These are phyloP conservation scores for Ganaspis sp. DNA, from an alignment of 1,140 invertebrate species.

Conservation along the genomic window DNA sequence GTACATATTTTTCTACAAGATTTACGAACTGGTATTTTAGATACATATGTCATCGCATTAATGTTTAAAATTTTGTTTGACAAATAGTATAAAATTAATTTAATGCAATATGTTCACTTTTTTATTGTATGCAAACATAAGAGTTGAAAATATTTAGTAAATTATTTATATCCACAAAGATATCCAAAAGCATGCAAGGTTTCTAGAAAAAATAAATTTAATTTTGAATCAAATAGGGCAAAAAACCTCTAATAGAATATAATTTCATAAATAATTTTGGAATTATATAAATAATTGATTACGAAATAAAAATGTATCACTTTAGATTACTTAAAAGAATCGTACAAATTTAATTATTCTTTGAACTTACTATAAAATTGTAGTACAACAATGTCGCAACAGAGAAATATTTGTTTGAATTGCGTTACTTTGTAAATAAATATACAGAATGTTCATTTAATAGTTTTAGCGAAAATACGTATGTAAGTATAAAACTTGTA, in stretches of 20 bases:
- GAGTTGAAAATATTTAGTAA: not conserved
- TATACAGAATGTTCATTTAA: slow-evolving; percentile 37
- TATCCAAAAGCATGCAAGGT: no score
- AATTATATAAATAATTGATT: not conserved
- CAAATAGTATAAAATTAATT: slow-evolving; percentile 27
- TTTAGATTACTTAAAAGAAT: no score
- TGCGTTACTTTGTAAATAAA: slow-evolving; percentile 50
- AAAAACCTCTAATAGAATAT: not conserved
- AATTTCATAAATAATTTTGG: not conserved
- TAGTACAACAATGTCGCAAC: not conserved
- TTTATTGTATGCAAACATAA: not conserved
- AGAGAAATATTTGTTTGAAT: slow-evolving; percentile 9
- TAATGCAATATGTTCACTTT: not conserved
- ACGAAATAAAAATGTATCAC: no score
- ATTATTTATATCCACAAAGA: slow-evolving; percentile 15
- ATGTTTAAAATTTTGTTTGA: slow-evolving; percentile 32
- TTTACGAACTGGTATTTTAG: slow-evolving; percentile 41
- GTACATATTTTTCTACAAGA: slow-evolving; percentile 46
- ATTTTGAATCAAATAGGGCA: no score
- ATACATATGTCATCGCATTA: slow-evolving; percentile 34
- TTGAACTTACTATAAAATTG: not conserved
- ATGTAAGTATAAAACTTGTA: slow-evolving; percentile 61
- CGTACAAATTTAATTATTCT: no score
- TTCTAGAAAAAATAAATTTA: no score
- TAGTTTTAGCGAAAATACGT: slow-evolving; percentile 48